phyloP scores from a whole-genome alignment of 2,113 vertebrate genomes.

The Eonycteris spelaea region DNA sequence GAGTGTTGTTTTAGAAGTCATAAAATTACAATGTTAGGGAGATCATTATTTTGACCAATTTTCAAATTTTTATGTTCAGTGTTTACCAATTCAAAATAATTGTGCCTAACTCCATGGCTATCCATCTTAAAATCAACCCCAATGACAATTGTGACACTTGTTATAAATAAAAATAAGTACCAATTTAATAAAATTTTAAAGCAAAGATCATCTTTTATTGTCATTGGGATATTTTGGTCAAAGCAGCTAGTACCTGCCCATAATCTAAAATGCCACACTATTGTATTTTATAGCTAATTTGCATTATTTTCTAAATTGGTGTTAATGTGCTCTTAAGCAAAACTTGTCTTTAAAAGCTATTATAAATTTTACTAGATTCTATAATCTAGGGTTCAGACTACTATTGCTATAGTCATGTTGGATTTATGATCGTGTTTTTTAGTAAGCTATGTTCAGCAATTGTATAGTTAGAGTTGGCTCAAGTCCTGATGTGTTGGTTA shows the following conservation, averaged over 20 bases:
- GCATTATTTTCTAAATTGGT: slow-evolving; percentile 36
- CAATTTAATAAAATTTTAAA: slow-evolving; percentile 28
- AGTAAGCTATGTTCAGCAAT: slow-evolving; percentile 41
- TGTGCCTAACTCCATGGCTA: slow-evolving; percentile 23
- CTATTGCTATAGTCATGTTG: neutral
- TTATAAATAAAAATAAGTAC: neutral
- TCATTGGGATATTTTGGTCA: slow-evolving; percentile 1
- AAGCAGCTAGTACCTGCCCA: slow-evolving; percentile 31
- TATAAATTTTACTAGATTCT: slow-evolving; percentile 5
- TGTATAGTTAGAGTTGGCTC: neutral
- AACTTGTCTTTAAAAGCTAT: neutral
- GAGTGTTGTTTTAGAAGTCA: slow-evolving; percentile 25
- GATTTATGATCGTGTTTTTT: neutral
- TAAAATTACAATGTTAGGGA: slow-evolving; percentile 13
- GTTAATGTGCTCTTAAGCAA: slow-evolving; percentile 50
- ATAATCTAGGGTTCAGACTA: slow-evolving; percentile 13
- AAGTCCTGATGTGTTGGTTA: neutral
- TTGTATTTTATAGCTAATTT: slow-evolving; percentile 35
- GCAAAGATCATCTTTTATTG: neutral
- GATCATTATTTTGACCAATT: neutral
- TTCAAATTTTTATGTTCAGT: slow-evolving; percentile 16
- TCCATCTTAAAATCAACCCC: slow-evolving; percentile 24
- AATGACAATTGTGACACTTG: neutral
- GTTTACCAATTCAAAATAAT: slow-evolving; percentile 32
- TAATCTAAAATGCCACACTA: neutral